A percentile compares a stretch with the other conserved stretches of the same genome.
Evolutionary conservation across 2,797 vertebrate species (phyloP).

Genomic region (Anguilla megastoma): DNA sequence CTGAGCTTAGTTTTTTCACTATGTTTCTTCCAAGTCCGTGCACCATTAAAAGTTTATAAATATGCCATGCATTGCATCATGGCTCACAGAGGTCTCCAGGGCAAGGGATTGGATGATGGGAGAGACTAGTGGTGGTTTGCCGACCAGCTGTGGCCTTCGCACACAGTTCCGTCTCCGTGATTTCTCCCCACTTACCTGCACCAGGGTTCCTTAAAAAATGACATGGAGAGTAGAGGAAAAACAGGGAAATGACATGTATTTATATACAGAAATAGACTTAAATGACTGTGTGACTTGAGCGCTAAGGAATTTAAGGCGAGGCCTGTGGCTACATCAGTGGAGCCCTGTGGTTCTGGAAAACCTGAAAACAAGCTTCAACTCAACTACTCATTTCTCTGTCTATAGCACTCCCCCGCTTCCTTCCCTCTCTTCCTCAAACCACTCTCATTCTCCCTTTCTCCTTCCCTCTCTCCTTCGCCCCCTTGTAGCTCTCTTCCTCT

Average conservation of each 20-base stretch:
- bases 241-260: constrained; percentile 24
- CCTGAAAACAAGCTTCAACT: constrained; percentile 44
- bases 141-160: not conserved
- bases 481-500: too few relatives aligned
- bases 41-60: constrained; percentile 32
- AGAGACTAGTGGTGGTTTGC: not conserved
- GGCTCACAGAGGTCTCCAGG: not conserved
- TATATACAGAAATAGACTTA: constrained; percentile 38
- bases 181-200: not conserved
- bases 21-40: constrained; percentile 34
- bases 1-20: constrained; percentile 16
- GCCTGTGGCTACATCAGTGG: constrained; percentile 58
- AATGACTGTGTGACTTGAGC: constrained; percentile 30
- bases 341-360: constrained; percentile 54
- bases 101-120: not conserved
- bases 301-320: constrained; percentile 52
- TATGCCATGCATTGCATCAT: constrained; percentile 48
- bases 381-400: constrained; percentile 44
- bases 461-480: not conserved
- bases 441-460: constrained; percentile 47
- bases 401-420: constrained; percentile 39
- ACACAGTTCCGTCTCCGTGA: constrained; percentile 34
- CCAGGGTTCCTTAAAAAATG: not conserved
- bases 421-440: constrained; percentile 50
- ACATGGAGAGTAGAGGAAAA: not conserved